Evolutionary conservation across 1,140 invertebrate genomes (phyloP), one percentile per base, ranked within the genome.

Genomic region (Bombus soroeensis): DNA sequence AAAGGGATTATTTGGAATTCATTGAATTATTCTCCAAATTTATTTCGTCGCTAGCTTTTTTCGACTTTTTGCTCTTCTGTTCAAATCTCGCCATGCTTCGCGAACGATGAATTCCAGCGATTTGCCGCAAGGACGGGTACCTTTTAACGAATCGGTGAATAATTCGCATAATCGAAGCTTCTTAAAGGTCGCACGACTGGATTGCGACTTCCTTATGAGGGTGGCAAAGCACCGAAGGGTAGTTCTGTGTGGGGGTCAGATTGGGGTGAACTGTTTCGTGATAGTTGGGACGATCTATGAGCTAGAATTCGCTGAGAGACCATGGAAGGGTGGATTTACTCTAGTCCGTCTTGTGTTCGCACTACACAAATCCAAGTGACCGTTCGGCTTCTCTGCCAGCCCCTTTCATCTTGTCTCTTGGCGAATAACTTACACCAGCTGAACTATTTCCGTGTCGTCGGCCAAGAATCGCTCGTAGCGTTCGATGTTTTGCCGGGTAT

Each of bases 311-410:
- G 89, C 94, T 92, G 94, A 94, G 93, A 94, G 94, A 94, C 93
- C 93, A 91, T 93, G 93, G 94, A 94, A 94, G 93, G 94, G 93
- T 93, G 94, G 94, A 95, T 95, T 95, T 95, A 95, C 94, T 94
- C 94, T 94, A 92, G 94, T 94, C 92, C 93, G 91, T 88, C 89
- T 93, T 87, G 91, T 93, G 93, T 95, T 95, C 93, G 94, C 94
- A 95, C 94, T 93, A 94, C 94, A 95, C 94, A 95, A 95, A 95
- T 95, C 90, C 94, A 95, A 94, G 94, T 95, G 94, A 94, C 94
- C 94, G 93, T 78, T 85, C 78, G 53, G 32, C 71, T 59, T 62
- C 85, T 28, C 66, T 39, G 32, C 75, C 66, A 81, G 84, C 89
- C 77, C 89, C 77, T 32, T 66, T 66, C 62, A n/a, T 74, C 47